These are phyloP conservation scores for Smutsia gigantea DNA, from an alignment of 2,797 vertebrate species.

Conservation along the genomic window DNA sequence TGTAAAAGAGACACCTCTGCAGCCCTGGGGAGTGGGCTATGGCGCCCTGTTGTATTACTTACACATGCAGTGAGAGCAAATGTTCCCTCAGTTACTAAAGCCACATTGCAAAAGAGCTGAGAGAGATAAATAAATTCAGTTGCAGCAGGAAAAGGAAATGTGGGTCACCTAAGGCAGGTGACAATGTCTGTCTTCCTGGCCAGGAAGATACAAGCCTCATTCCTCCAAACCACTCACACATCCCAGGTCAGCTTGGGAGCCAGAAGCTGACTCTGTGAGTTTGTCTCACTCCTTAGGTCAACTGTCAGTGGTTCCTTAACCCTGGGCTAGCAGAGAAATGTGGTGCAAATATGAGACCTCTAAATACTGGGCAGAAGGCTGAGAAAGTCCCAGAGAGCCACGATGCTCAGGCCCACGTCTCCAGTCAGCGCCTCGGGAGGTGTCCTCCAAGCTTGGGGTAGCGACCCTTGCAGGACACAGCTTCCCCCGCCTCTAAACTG, in stretches of 20 bases:
- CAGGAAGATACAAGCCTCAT: neutral
- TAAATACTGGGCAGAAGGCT: neutral
- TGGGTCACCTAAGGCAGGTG: neutral
- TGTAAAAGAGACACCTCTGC: neutral
- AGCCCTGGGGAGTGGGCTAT: fast-evolving
- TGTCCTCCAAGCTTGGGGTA: too few species aligned
- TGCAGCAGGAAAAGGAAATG: neutral
- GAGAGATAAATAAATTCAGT: neutral
- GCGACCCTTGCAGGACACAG: too few species aligned
- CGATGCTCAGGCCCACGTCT: neutral
- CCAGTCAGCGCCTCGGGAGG: neutral
- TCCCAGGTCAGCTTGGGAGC: neutral
- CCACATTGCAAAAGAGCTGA: neutral
- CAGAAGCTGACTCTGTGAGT: neutral
- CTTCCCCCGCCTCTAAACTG: neutral
- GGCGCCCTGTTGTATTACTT: neutral
- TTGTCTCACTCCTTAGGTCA: neutral
- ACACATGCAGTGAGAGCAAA: neutral
- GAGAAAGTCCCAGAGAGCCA: fast-evolving
- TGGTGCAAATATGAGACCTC: neutral
- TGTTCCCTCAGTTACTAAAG: neutral
- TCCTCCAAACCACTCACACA: neutral
- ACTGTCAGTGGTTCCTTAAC: neutral
- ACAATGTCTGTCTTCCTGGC: neutral
- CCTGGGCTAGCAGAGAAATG: fast-evolving